phyloP scores from a whole-genome alignment of 2,797 vertebrate genomes.

The Takifugu rubripes region DNA sequence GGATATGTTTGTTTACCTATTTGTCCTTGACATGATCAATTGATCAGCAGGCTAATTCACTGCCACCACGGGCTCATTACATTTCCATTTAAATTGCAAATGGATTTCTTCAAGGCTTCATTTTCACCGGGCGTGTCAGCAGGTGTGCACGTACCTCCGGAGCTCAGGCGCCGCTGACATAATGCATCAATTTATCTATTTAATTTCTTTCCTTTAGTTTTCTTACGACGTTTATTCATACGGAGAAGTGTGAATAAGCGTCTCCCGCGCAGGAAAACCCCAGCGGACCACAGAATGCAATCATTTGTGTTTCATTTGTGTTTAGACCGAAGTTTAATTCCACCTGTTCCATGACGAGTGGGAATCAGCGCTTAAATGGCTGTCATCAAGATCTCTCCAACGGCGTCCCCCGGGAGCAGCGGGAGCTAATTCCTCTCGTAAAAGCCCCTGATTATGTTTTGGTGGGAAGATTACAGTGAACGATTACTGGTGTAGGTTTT shows the following conservation, averaged over 20 bases:
- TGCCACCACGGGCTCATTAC: constrained; percentile 81
- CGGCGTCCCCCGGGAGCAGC: constrained; percentile 36
- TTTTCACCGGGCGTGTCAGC: constrained; percentile 21
- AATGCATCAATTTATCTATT: constrained; percentile 2
- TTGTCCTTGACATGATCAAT: constrained; percentile 84
- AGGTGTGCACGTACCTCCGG: constrained; percentile 27
- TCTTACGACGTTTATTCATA: not conserved
- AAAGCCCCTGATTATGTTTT: constrained; percentile 63
- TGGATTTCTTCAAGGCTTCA: constrained; percentile 69
- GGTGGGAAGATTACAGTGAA: constrained; percentile 65
- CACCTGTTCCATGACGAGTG: constrained; percentile 37
- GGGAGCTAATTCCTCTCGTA: constrained; percentile 56
- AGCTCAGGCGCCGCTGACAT: constrained; percentile 1
- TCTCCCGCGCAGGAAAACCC: too few species aligned
- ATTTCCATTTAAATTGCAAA: constrained; percentile 82
- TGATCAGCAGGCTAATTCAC: constrained; percentile 83
- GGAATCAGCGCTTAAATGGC: constrained; percentile 43
- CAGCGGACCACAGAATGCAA: too few species aligned
- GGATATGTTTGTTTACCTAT: constrained; percentile 86
- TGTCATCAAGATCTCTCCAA: constrained; percentile 24
- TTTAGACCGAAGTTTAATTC: not conserved
- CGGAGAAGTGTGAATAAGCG: not conserved
- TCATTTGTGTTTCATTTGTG: too few species aligned
- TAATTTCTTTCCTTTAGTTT: not conserved
- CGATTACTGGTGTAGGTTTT: constrained; percentile 60